Evolutionary conservation across 1,140 invertebrate species (phyloP).

Genomic region (Bombus consobrinus): DNA sequence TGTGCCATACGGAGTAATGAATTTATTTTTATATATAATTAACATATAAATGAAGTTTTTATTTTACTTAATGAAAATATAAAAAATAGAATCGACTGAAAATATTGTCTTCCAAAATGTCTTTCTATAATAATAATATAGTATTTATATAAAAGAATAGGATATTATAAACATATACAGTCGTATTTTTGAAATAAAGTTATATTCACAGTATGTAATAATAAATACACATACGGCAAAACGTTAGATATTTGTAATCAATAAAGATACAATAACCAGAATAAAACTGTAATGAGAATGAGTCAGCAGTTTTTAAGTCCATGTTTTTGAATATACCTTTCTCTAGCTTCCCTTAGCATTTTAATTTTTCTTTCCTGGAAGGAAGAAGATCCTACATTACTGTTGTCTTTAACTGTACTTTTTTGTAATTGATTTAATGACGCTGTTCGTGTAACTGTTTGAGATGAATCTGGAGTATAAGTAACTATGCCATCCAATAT

Average conservation of each 20-base stretch:
- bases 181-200: conserved; percentile 74
- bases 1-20: background rate
- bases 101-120: conserved; percentile 40
- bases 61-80: conserved; percentile 11
- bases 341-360: conserved; percentile 90
- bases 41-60: conserved; percentile 5
- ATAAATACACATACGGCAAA: conserved; percentile 77
- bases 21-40: background rate
- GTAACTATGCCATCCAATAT: conserved; percentile 89
- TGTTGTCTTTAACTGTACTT: conserved; percentile 86
- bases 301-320: conserved; percentile 83
- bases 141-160: conserved; percentile 40
- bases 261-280: conserved; percentile 60
- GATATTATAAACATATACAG: conserved; percentile 52
- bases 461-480: conserved; percentile 85
- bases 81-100: background rate
- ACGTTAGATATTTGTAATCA: conserved; percentile 68
- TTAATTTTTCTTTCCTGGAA: conserved; percentile 90
- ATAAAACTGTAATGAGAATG: conserved; percentile 63
- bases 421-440: conserved; percentile 79
- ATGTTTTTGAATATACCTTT: conserved; percentile 91
- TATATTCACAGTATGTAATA: conserved; percentile 76
- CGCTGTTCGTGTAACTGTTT: conserved; percentile 46
- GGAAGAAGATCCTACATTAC: conserved; percentile 85
- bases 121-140: conserved; percentile 3